Conservation (phyloP, 2,113 vertebrate species). For the Ceratotherium simum region DNA sequence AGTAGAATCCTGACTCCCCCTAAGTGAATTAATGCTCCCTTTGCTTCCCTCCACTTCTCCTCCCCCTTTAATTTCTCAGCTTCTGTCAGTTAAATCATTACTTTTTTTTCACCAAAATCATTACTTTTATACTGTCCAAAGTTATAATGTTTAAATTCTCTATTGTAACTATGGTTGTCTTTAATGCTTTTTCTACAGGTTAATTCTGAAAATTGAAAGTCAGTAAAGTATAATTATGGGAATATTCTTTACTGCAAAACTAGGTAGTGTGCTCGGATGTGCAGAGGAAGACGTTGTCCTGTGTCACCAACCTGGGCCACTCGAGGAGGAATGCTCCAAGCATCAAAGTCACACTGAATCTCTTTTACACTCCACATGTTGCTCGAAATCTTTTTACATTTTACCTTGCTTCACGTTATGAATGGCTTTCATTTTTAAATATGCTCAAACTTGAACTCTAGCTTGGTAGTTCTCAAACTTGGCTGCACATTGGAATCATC, state of each 20-base stretch:
- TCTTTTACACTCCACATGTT: background rate
- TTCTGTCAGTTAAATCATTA: conserved; percentile 3
- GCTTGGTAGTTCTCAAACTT: background rate
- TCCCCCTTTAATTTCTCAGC: background rate
- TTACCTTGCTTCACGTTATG: conserved; percentile 1
- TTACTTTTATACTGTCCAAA: background rate
- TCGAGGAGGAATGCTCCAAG: background rate
- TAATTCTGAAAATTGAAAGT: background rate
- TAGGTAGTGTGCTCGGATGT: background rate
- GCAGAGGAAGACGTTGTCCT: background rate
- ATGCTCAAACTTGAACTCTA: background rate
- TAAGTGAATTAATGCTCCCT: background rate
- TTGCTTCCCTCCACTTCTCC: background rate
- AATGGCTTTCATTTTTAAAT: background rate
- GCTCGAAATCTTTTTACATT: background rate
- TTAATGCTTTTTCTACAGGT: background rate
- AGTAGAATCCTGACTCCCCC: background rate
- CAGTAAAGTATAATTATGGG: background rate
- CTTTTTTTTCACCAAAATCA: background rate
- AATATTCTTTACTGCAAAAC: background rate
- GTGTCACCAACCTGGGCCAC: background rate
- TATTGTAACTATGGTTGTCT: background rate
- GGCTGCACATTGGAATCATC: background rate
- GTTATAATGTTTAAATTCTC: conserved; percentile 21
- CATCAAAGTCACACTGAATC: background rate